phyloP scores from a whole-genome alignment of 2,888 invertebrate genomes.

The Platynereis dumerilii region DNA sequence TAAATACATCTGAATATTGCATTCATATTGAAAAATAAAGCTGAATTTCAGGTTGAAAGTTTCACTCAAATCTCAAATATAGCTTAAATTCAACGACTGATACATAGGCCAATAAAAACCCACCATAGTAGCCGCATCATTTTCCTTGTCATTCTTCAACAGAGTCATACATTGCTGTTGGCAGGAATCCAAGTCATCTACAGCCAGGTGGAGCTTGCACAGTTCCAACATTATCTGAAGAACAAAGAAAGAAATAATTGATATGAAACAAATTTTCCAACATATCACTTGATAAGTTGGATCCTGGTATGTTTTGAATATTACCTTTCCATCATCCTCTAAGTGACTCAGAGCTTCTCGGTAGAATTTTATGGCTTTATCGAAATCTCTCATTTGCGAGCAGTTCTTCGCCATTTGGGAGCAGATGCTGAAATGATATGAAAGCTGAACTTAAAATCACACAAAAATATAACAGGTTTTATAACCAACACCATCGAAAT shows the following conservation, averaged over 20 bases:
- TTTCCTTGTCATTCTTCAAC: conserved; percentile 83
- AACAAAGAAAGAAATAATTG: neutral
- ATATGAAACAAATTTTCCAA: neutral
- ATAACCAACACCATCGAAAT: neutral
- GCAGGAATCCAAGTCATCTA: conserved; percentile 84
- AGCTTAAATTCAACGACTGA: too few relatives aligned
- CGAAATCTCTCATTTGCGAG: conserved; percentile 70
- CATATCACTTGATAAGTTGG: too few relatives aligned
- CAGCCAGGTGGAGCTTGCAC: conserved; percentile 62
- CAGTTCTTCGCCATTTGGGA: conserved; percentile 78
- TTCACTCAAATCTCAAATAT: too few relatives aligned
- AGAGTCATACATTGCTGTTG: conserved; percentile 84
- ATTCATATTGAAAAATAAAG: neutral
- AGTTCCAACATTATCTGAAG: conserved; percentile 62
- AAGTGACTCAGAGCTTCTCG: conserved; percentile 84
- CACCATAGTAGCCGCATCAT: conserved; percentile 87
- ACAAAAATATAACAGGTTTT: neutral
- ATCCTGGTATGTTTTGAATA: neutral
- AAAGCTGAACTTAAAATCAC: neutral
- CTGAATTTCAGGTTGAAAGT: too few relatives aligned
- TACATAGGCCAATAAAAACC: too few relatives aligned
- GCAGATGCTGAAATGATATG: conserved; percentile 74
- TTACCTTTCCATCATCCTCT: conserved; percentile 75
- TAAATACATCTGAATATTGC: neutral
- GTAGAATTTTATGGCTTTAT: conserved; percentile 80